Conservation (phyloP, 2,888 invertebrate species). For the Plusia festucae region DNA sequence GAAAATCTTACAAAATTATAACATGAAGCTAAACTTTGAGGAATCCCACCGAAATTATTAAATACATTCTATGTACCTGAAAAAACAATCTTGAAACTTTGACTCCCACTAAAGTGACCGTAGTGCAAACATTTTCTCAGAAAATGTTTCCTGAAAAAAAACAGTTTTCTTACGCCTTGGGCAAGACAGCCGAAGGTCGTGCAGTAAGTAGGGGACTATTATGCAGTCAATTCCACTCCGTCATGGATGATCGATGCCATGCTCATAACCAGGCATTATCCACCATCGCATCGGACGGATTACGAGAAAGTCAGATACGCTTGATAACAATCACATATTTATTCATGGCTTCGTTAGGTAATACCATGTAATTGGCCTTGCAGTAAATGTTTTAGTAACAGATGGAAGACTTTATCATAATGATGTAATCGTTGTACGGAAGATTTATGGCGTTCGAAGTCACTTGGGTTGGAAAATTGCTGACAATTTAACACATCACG, state of each 20-base stretch:
- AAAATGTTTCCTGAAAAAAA: background rate
- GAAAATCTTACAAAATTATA: no score
- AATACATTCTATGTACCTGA: no score
- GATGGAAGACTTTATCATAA: slow-evolving; percentile 34
- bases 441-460: slow-evolving; percentile 40
- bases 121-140: no score
- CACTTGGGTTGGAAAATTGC: slow-evolving; percentile 32
- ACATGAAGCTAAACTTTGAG: no score
- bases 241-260: slow-evolving; percentile 59
- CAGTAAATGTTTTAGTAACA: slow-evolving; percentile 41
- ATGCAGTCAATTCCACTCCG: slow-evolving; percentile 51
- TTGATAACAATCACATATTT: slow-evolving; percentile 46
- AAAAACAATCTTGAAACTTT: no score
- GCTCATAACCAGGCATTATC: slow-evolving; percentile 48
- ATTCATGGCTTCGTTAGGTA: slow-evolving; percentile 46
- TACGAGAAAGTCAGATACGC: slow-evolving; percentile 52
- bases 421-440: slow-evolving; percentile 18
- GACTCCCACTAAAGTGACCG: no score
- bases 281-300: slow-evolving; percentile 38
- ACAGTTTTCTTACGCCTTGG: background rate
- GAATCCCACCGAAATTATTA: no score
- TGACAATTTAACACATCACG: slow-evolving; percentile 26
- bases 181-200: slow-evolving; percentile 54
- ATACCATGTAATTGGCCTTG: slow-evolving; percentile 43
- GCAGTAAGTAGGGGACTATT: slow-evolving; percentile 45